Evolutionary conservation across 2,888 invertebrate species (phyloP), one percentile per base, ranked within the genome.

Genomic region (Limenitis camilla): DNA sequence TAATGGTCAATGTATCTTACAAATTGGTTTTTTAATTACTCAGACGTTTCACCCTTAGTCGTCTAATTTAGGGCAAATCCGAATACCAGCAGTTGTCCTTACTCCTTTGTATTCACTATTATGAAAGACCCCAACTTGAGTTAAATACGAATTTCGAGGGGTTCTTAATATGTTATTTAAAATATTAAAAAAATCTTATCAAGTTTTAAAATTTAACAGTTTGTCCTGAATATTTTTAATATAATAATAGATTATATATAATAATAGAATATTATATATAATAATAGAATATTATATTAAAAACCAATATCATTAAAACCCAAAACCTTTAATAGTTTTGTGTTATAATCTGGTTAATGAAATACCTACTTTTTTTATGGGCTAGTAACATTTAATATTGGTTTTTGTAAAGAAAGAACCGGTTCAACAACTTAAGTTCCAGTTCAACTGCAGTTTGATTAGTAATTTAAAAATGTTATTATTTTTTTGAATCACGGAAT

Each of bases 11-110:
- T 61, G 60, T 67, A 66, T 66, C 65, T 63, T 59, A 64, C 63
- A 78, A 79, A 77, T 79, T 78, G 72, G 66, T 72, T 79, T 79
- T 79, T 80, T 80, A 80, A 80, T 80, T 79, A 78, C 70, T 66
- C 66, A 66, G 61, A 61, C 66, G 63, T 69, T 72, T 72, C 67
- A 70, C 69, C 72, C 73, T 73, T 75, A 71, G 71, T 69, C 70
- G 62, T 72, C 72, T 61, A 63, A 67, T 66, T 66, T 66, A 63
- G 62, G 62, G 62, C 61, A 65, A 67, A 67, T 67, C 66, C 63
- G 49, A 60, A 59, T 61, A 53, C 61, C 51, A 58, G 61, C 59
- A 59, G 57, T 62, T 56, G 58, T 63, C 64, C 61, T 61, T 56
- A 52, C 55, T 60, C 59, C 56, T 63, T 65, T 66, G 66, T 66